A percentile compares a stretch with the other conserved stretches of the same genome.
Conservation (phyloP, 2,888 invertebrate species). For the Aquatica leii region DNA sequence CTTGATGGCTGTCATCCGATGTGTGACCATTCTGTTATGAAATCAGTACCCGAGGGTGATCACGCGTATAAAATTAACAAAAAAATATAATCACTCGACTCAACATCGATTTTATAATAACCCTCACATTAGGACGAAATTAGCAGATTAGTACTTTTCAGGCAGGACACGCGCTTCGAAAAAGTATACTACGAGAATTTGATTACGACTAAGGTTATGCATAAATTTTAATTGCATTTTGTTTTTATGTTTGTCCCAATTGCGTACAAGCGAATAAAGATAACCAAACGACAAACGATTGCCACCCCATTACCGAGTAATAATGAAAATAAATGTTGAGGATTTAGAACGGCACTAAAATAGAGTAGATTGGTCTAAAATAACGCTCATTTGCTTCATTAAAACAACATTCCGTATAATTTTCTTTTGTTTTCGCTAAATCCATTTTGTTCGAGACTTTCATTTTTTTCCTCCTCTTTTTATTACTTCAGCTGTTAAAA, state of each 20-base stretch:
- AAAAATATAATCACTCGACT: conserved; percentile 31
- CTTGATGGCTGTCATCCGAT: conserved; percentile 44
- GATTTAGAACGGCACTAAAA: conserved; percentile 10
- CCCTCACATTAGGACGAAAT: neutral
- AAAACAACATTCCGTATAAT: conserved; percentile 38
- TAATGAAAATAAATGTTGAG: conserved; percentile 4
- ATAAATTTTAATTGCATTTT: conserved; percentile 7
- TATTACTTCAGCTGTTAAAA: conserved; percentile 34
- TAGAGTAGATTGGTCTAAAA: conserved; percentile 18
- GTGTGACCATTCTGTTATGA: conserved; percentile 53
- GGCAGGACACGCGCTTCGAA: no score
- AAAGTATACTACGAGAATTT: no score
- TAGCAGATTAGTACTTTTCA: no score
- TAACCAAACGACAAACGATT: neutral
- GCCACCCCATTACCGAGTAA: no score
- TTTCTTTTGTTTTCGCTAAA: conserved; percentile 32
- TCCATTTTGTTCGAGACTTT: conserved; percentile 1
- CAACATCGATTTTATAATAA: conserved; percentile 4
- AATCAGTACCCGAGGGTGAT: conserved; percentile 49
- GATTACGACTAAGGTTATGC: neutral
- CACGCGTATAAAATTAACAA: conserved; percentile 45
- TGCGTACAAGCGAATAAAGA: conserved; percentile 4
- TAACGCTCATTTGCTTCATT: conserved; percentile 37
- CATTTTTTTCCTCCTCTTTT: neutral
- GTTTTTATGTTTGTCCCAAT: conserved; percentile 6